Conservation (phyloP, 2,797 vertebrate species). For the Notolabrus celidotus region DNA sequence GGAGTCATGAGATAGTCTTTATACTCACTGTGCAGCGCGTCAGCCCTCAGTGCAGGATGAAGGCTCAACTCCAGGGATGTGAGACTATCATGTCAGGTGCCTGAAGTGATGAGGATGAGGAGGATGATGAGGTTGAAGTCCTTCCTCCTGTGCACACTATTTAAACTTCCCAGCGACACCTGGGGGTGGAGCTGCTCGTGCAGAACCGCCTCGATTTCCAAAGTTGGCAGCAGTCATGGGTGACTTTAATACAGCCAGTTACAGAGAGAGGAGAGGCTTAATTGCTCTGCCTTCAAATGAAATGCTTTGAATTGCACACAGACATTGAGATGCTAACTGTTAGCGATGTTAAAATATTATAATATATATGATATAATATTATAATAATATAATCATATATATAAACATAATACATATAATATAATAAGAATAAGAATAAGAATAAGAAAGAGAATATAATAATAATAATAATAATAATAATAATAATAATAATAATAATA, state of each 20-base stretch:
- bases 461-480: no score
- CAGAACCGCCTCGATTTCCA: slow-evolving; percentile 35
- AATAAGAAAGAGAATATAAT: no score
- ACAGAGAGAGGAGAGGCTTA: background rate
- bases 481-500: no score
- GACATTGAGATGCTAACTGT: background rate
- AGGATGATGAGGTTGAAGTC: slow-evolving; percentile 21
- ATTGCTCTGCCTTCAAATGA: slow-evolving; percentile 36
- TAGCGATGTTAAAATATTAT: no score
- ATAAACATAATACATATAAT: no score
- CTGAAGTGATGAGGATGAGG: slow-evolving; percentile 45
- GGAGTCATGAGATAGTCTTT: background rate
- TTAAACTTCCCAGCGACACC: slow-evolving; percentile 61
- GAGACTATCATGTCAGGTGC: slow-evolving; percentile 56
- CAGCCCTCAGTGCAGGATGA: slow-evolving; percentile 50
- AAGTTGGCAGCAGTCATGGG: slow-evolving; percentile 19
- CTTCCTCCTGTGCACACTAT: slow-evolving; percentile 52
- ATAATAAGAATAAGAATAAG: no score
- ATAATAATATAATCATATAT: no score
- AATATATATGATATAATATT: no score
- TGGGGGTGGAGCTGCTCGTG: slow-evolving; percentile 59
- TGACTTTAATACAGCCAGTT: slow-evolving; percentile 25
- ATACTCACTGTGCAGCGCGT: slow-evolving; percentile 63
- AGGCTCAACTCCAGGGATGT: slow-evolving; percentile 42
- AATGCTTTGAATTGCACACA: no score